phyloP scores from a whole-genome alignment of 2,888 invertebrate species.

The Folsomia manolachei region DNA sequence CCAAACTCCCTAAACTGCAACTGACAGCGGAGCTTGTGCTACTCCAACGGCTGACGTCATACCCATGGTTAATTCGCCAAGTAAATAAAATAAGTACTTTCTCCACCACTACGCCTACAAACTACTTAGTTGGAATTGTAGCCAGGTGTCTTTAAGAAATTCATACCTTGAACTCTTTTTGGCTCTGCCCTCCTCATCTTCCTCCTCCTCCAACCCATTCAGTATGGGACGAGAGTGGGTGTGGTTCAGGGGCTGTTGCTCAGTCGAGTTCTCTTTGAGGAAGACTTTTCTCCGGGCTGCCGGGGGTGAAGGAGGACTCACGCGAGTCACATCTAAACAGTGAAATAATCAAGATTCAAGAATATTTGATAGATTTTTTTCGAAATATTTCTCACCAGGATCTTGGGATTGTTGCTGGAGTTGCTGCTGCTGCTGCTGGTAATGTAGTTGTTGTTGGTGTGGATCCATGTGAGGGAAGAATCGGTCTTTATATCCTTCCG shows the following conservation, averaged over 20 bases:
- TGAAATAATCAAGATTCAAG: not conserved
- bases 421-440: not conserved
- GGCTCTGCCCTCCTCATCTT: slow-evolving; percentile 28
- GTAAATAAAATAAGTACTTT: no score
- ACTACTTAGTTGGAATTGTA: no score
- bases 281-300: slow-evolving; percentile 49
- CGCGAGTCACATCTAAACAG: slow-evolving; percentile 48
- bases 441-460: not conserved
- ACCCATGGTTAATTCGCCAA: no score
- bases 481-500: slow-evolving; percentile 84
- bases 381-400: not conserved
- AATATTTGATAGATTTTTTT: not conserved
- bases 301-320: slow-evolving; percentile 50
- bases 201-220: slow-evolving; percentile 37
- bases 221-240: slow-evolving; percentile 20
- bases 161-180: slow-evolving; percentile 47
- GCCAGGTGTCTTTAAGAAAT: no score
- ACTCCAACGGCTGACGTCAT: no score
- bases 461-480: slow-evolving; percentile 42
- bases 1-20: no score
- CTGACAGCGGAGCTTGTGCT: no score
- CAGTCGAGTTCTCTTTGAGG: slow-evolving; percentile 40
- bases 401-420: not conserved
- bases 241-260: slow-evolving; percentile 31
- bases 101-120: no score